Evolutionary conservation across 2,113 vertebrate species (phyloP), one percentile per base, ranked within the genome.

Genomic region (Pollachius pollachius): DNA sequence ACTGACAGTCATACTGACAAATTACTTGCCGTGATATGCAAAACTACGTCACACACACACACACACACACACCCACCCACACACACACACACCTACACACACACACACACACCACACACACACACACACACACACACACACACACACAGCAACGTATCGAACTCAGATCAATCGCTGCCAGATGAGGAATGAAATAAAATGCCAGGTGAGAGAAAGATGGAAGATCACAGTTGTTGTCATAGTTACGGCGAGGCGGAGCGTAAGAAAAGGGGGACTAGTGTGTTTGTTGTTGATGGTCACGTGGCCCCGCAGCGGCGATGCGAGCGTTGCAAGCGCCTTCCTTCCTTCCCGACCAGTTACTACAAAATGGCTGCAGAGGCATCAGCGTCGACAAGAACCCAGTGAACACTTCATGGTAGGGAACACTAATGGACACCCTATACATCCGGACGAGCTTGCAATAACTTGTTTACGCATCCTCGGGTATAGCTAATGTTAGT

Each of bases 301-400:
- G 85, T 93, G 90, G 78, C 77, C n/a, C 5, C 37, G 23, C 30
- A 70, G 79, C 90, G 91, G 90, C 87, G 88, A 84, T 83, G 79
- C 87, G 91, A 91, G 81, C 83, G 87, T 83, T 76, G 90, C 81
- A 83, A 84, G 84, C 54, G 4, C 54, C 54, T 17, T n/a, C 54
- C 15, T n/a, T 85, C 72, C 77, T 79, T 77, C 91, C 92, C 93
- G 94, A 92, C 92, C 93, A 96, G 92, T 95, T 94, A 94, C 91
- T 92, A 95, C 94, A 96, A 96, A 95, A 96, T 96, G 95, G 95
- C 95, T 93, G 95, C 94, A 93, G 77, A 83, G 81, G 91, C 92
- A 92, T 92, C 91, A 87, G 87, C 87, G 90, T 87, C 88, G 74
- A 82, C 81, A 88, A 90, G 87, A 88, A 82, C 87, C 77, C 68